A percentile compares a stretch with the other conserved stretches of the same genome.
phyloP scores from a whole-genome alignment of 2,797 vertebrate species.

The Syngnathus acus region DNA sequence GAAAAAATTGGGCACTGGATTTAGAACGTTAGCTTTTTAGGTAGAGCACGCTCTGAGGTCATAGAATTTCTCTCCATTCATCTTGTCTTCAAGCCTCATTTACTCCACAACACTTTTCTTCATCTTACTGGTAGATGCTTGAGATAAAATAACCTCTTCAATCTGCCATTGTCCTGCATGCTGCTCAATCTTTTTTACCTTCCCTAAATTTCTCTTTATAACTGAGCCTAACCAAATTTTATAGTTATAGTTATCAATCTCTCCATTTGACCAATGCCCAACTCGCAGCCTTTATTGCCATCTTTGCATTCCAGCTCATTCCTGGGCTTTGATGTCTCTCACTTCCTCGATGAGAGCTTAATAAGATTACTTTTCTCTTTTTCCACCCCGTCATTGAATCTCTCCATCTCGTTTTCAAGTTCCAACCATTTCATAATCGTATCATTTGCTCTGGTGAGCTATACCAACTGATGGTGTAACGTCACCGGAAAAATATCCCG shows the following conservation, averaged over 20 bases:
- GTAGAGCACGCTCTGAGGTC: slow-evolving; percentile 6
- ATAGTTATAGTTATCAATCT: slow-evolving; percentile 19
- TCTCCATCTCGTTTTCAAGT: slow-evolving; percentile 9
- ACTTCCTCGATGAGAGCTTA: slow-evolving; percentile 14
- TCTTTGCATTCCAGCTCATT: slow-evolving; percentile 10
- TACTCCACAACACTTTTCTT: slow-evolving; percentile 17
- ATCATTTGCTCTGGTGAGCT: slow-evolving; percentile 59
- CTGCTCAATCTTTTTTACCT: slow-evolving; percentile 14
- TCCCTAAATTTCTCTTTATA: slow-evolving; percentile 19
- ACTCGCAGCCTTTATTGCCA: slow-evolving; percentile 5
- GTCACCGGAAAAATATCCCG: no score
- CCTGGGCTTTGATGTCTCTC: slow-evolving; percentile 10
- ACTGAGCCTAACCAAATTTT: slow-evolving; percentile 26
- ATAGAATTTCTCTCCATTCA: slow-evolving; percentile 21
- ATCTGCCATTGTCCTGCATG: slow-evolving; percentile 13
- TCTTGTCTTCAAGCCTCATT: slow-evolving; percentile 12
- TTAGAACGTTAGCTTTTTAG: slow-evolving; percentile 4
- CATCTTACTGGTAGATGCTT: slow-evolving; percentile 13
- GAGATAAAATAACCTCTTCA: slow-evolving; percentile 29
- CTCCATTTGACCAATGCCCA: slow-evolving; percentile 17
- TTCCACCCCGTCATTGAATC: slow-evolving; percentile 15
- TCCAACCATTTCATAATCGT: slow-evolving; percentile 16
- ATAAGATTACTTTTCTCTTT: slow-evolving; percentile 18
- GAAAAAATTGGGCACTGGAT: not conserved
- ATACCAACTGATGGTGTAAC: slow-evolving; percentile 6